Conservation (phyloP, 92 coral and sea anemone species). For the Porites divaricata region DNA sequence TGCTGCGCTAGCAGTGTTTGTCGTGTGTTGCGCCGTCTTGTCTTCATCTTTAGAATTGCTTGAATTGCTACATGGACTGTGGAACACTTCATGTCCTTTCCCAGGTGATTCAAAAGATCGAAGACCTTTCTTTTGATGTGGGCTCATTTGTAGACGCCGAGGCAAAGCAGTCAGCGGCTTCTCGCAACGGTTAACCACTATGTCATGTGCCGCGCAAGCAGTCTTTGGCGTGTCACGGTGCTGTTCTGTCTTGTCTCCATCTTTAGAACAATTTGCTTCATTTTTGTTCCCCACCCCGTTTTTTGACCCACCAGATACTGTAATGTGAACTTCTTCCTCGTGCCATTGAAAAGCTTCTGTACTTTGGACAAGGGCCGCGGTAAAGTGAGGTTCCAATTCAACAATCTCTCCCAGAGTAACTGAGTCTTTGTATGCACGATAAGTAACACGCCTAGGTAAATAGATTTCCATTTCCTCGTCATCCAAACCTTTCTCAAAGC, state of each 20-base stretch:
- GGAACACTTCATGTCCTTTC: no score
- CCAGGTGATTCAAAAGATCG: no score
- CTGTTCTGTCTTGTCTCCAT: conserved; percentile 15
- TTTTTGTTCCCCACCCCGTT: conserved; percentile 17
- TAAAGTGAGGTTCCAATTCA: background rate
- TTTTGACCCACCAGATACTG: background rate
- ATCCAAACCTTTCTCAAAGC: background rate
- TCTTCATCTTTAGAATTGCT: conserved; percentile 50
- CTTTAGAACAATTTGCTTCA: background rate
- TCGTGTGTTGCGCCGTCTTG: conserved; percentile 39
- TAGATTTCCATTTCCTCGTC: background rate
- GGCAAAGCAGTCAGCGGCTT: conserved; percentile 45
- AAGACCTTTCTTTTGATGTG: no score
- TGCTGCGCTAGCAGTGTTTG: conserved; percentile 23
- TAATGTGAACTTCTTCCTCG: conserved; percentile 45
- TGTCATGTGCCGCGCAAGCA: conserved; percentile 33
- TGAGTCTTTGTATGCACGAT: background rate
- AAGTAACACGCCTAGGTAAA: background rate
- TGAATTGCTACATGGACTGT: no score
- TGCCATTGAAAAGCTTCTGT: conserved; percentile 3
- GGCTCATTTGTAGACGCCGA: background rate
- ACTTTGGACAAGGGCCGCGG: no score
- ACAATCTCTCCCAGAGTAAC: background rate
- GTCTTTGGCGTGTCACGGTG: conserved; percentile 38
- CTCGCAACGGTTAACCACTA: conserved; percentile 23